Evolutionary conservation across 2,797 vertebrate genomes (phyloP).

Genomic region (Chelonia mydas): DNA sequence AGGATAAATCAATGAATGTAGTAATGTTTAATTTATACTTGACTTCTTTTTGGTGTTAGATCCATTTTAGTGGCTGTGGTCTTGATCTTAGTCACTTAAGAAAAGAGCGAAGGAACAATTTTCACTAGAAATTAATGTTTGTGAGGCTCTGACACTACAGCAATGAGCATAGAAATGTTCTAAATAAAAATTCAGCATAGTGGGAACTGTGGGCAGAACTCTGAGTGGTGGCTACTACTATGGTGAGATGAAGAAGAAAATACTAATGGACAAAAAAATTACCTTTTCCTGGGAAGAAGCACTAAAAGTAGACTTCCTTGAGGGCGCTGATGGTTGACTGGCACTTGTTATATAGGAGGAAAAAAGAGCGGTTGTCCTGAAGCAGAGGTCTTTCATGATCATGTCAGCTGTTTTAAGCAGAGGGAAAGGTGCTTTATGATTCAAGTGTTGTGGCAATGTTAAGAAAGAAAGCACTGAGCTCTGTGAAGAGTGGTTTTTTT

Average conservation of each 20-base stretch:
- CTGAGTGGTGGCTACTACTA: slow-evolving; percentile 46
- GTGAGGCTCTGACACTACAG: slow-evolving; percentile 43
- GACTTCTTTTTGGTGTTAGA: slow-evolving; percentile 43
- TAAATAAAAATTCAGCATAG: slow-evolving; percentile 66
- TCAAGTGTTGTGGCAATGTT: slow-evolving; percentile 30
- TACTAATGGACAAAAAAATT: slow-evolving; percentile 72
- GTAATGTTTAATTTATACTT: slow-evolving; percentile 49
- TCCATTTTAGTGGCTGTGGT: slow-evolving; percentile 65
- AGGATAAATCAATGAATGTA: neutral
- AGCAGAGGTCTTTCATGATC: slow-evolving; percentile 71
- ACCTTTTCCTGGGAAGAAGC: slow-evolving; percentile 70
- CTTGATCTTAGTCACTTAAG: slow-evolving; percentile 49
- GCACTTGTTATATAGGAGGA: slow-evolving; percentile 51
- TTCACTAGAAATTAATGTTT: slow-evolving; percentile 65
- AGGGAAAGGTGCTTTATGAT: slow-evolving; percentile 40
- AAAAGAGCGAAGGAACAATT: slow-evolving; percentile 60
- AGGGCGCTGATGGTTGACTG: slow-evolving; percentile 71
- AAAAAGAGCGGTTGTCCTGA: slow-evolving; percentile 33
- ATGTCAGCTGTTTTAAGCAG: slow-evolving; percentile 61
- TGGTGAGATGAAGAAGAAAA: slow-evolving; percentile 59
- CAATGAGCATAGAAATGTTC: slow-evolving; percentile 62
- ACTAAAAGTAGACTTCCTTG: slow-evolving; percentile 72
- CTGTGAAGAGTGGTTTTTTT: neutral
- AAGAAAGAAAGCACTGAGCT: neutral
- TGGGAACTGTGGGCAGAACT: slow-evolving; percentile 39